These are phyloP conservation scores for Pangasianodon hypophthalmus DNA, from an alignment of 2,113 vertebrate species.

Conservation along the genomic window DNA sequence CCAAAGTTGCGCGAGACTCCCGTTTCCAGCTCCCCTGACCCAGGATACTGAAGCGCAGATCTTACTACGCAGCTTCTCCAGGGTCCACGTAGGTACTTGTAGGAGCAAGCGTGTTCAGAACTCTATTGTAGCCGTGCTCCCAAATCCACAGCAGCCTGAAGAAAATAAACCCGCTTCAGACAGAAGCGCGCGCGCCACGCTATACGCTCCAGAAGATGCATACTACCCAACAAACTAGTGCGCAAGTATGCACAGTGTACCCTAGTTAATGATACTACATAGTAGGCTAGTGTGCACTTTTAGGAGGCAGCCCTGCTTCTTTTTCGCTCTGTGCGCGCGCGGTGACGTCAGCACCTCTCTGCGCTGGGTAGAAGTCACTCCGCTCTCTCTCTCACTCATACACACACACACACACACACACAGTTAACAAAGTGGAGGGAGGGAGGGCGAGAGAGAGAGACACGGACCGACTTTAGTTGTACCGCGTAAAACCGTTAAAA, in stretches of 20 bases:
- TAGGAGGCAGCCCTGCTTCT: conserved; percentile 4
- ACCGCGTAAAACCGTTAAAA: conserved; percentile 35
- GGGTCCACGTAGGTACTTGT: not conserved
- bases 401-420: not conserved
- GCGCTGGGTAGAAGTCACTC: conserved; percentile 23
- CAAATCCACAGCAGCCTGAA: not conserved
- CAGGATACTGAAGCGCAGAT: not conserved
- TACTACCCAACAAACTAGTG: not conserved
- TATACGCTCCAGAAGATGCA: not conserved
- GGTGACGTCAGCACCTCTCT: conserved; percentile 33
- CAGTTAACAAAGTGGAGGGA: conserved; percentile 18
- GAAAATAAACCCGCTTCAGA: not conserved
- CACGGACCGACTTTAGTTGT: conserved; percentile 20
- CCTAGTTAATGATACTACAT: not conserved
- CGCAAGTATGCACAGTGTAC: not conserved
- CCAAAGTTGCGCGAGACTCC: not conserved
- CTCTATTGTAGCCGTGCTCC: not conserved
- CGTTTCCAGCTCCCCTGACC: not conserved
- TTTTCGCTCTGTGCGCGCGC: not conserved
- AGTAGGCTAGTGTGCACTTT: not conserved
- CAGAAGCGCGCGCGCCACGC: not conserved
- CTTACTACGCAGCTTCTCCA: not conserved
- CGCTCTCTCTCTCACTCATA: not conserved
- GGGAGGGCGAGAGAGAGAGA: not conserved
- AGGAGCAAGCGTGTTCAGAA: not conserved